Evolutionary conservation across 2,113 vertebrate genomes (phyloP).

Genomic region (Pao palembangensis): DNA sequence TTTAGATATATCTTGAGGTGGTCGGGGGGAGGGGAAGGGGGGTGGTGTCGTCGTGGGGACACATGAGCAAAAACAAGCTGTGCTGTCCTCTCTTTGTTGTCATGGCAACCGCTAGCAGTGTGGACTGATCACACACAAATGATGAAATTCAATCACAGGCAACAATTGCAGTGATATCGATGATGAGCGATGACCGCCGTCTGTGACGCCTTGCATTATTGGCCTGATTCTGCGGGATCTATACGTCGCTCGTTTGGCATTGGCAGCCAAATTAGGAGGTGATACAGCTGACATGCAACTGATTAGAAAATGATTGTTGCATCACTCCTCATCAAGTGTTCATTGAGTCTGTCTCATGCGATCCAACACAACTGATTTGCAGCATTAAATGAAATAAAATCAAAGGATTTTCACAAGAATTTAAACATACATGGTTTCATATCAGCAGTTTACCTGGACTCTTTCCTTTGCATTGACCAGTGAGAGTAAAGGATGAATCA

Average conservation of each 20-base stretch:
- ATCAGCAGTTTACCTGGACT: no score
- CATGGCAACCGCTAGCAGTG: conserved; percentile 62
- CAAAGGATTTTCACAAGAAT: no score
- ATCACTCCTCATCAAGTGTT: conserved; percentile 12
- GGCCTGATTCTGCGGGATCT: conserved; percentile 11
- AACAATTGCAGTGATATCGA: conserved; percentile 22
- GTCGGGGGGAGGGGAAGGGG: conserved; percentile 62
- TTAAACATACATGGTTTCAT: no score
- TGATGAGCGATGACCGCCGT: conserved; percentile 24
- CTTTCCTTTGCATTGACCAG: no score
- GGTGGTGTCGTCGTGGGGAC: no score
- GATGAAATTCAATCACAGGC: conserved; percentile 54
- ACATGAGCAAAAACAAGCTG: conserved; percentile 38
- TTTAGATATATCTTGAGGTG: conserved; percentile 61
- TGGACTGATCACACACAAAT: conserved; percentile 50
- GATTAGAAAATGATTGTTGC: conserved; percentile 10
- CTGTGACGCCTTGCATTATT: neutral
- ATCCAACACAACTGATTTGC: conserved; percentile 10
- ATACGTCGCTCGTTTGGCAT: neutral
- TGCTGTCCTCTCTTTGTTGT: conserved; percentile 66
- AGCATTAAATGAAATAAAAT: neutral
- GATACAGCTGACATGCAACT: conserved; percentile 10
- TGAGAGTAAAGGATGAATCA: no score
- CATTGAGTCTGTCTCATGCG: conserved; percentile 1
- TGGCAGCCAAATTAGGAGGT: conserved; percentile 23